Base-by-base conservation (phyloP, 2,888 invertebrate genomes). In the Digitonthophagus gazella region DNA sequence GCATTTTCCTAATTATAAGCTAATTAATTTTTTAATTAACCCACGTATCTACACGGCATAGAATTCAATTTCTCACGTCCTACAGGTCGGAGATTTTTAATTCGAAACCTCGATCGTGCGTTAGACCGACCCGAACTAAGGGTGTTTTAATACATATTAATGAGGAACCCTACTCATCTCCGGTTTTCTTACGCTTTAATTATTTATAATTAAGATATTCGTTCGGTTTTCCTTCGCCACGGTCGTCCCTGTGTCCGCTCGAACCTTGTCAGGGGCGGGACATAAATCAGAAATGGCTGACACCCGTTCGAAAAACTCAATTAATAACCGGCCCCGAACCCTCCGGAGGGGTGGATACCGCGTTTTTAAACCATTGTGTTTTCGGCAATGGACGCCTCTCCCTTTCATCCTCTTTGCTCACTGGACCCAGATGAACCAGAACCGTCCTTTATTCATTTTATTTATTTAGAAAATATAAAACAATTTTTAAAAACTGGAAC, bases 201-300 rank as follows among this genome's bases (percentile, higher is more conserved):
- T 71, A 69, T 69, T 71, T 67, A 67, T 75, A 76, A 76, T 75
- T 74, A 75, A 72, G 75, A 72, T 75, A 73, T 75, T 72, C 74
- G 72, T 73, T 68, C 61, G 61, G n/a, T 20, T 61, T 19, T 68
- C 66, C 68, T 57, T 72, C 71, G 66, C 71, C 74, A 75, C 74
- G 71, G 76, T 76, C 76, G 72, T 69, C 68, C 14, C 57, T 16
- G 57, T 57, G 57, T 16, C 61, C 61, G 18, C 61, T 61, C 71
- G 71, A 72, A 74, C 75, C 75, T 76, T 68, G 28, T 44, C 28
- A 70, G 72, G 67, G 68, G 72, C 67, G 71, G 66, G 73, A 19
- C 61, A 20, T 78, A 78, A 78, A 78, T 78, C 77, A 77, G 72
- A 74, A 76, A 75, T 75, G 76, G 75, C 77, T 76, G 77, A 72